A percentile compares a stretch with the other conserved stretches of the same genome.
These are phyloP conservation scores for Orchestia grillus DNA, from an alignment of 1,140 invertebrate genomes.

Conservation along the genomic window DNA sequence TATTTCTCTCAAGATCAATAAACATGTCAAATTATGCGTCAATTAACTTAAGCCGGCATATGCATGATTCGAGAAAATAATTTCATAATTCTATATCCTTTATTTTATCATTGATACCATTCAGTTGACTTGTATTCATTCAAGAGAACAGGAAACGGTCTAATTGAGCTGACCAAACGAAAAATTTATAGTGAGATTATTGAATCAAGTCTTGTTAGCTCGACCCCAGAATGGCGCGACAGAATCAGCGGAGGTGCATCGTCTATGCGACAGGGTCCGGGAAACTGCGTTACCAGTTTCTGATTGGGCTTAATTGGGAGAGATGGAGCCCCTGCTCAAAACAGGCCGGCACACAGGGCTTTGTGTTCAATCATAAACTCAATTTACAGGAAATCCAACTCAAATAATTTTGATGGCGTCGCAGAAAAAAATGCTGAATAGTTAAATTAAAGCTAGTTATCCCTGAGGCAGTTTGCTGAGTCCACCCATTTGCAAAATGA, in stretches of 20 bases:
- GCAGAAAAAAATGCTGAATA: not conserved
- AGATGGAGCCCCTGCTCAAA: constrained; percentile 15
- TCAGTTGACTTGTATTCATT: not conserved
- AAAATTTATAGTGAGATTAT: not conserved
- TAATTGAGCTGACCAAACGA: not conserved
- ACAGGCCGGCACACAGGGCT: not conserved
- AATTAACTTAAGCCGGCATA: not conserved
- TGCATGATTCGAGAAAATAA: not conserved
- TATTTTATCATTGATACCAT: not conserved
- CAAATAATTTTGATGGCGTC: not conserved
- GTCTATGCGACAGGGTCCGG: not conserved
- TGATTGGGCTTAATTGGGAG: constrained; percentile 34
- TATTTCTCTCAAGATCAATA: not conserved
- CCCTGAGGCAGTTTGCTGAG: not conserved
- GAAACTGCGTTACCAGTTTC: constrained; percentile 5
- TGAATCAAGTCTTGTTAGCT: not conserved
- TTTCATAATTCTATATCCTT: not conserved
- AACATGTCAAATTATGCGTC: not conserved
- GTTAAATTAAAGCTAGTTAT: not conserved
- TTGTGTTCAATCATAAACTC: not conserved
- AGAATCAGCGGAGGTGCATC: not conserved
- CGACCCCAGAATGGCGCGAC: not conserved
- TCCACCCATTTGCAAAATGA: not conserved
- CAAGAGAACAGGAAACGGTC: not conserved
- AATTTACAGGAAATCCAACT: not conserved